Conservation (phyloP, 2,888 invertebrate genomes). For the Dicyrtoma fusca region DNA sequence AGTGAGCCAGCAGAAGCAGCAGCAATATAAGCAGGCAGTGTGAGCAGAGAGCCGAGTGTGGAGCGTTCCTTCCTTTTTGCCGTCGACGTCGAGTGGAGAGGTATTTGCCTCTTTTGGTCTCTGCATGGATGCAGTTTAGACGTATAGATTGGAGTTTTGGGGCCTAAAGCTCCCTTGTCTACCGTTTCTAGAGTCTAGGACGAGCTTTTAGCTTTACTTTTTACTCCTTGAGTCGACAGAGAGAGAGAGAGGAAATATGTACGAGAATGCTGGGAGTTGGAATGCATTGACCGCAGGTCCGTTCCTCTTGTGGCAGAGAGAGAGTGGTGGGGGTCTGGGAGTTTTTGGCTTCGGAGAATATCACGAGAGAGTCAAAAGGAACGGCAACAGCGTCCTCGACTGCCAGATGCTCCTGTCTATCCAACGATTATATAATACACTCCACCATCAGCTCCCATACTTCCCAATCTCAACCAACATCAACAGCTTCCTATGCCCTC, state of each 20-base stretch:
- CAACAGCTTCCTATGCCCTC: background rate
- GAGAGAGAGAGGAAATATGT: too few species aligned
- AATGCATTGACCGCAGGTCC: constrained; percentile 42
- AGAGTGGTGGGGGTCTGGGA: constrained; percentile 39
- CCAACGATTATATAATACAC: too few species aligned
- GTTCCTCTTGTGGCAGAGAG: constrained; percentile 32
- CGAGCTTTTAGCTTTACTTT: too few species aligned
- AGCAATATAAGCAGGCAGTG: background rate
- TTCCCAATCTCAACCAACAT: background rate
- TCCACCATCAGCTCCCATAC: too few species aligned
- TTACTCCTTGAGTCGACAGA: too few species aligned
- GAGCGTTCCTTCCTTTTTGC: too few species aligned
- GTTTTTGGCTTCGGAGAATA: constrained; percentile 25
- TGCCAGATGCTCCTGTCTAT: constrained; percentile 27
- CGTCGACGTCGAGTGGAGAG: too few species aligned
- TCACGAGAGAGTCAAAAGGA: background rate
- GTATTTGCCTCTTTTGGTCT: too few species aligned
- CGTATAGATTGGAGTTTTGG: too few species aligned
- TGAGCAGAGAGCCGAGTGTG: too few species aligned
- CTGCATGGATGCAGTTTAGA: background rate
- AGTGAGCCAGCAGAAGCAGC: background rate
- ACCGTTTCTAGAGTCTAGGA: too few species aligned
- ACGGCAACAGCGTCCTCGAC: constrained; percentile 26
- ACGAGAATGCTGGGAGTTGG: too few species aligned
- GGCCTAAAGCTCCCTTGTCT: background rate